Conservation (phyloP, 2,113 vertebrate genomes). For the Lates calcarifer region DNA sequence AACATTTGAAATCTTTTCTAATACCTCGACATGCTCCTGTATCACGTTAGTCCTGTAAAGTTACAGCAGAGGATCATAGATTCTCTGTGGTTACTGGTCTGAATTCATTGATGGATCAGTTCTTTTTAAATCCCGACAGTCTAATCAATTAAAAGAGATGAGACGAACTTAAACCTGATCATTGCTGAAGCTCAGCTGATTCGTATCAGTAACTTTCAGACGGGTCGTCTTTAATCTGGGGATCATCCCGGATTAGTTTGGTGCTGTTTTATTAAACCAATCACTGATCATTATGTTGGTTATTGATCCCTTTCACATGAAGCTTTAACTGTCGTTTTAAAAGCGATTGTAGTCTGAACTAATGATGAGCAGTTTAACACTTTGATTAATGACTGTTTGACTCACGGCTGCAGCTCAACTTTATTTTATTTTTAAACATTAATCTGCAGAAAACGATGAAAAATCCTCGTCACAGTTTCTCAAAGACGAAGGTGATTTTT, state of each 20-base stretch:
- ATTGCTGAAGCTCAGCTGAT: neutral
- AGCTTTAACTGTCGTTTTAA: neutral
- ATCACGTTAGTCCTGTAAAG: too few species aligned
- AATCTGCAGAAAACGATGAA: neutral
- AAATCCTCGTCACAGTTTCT: neutral
- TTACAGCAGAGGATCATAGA: too few species aligned
- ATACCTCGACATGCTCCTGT: too few species aligned
- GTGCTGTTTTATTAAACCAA: conserved; percentile 7
- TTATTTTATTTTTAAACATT: neutral
- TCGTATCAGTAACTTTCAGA: neutral
- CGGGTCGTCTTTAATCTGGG: conserved; percentile 57
- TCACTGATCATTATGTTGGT: conserved; percentile 39
- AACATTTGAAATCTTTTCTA: too few species aligned
- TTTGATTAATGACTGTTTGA: neutral
- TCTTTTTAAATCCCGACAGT: neutral
- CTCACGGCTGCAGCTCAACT: neutral
- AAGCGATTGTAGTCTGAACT: neutral
- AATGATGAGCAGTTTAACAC: neutral
- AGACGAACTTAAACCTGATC: neutral
- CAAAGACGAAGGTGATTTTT: too few species aligned
- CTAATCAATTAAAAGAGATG: neutral
- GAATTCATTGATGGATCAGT: neutral
- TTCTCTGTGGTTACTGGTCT: neutral
- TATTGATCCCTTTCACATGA: neutral
- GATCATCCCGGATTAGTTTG: conserved; percentile 62